phyloP scores from a whole-genome alignment of 1,140 invertebrate species.

The Reticulitermes speratus region DNA sequence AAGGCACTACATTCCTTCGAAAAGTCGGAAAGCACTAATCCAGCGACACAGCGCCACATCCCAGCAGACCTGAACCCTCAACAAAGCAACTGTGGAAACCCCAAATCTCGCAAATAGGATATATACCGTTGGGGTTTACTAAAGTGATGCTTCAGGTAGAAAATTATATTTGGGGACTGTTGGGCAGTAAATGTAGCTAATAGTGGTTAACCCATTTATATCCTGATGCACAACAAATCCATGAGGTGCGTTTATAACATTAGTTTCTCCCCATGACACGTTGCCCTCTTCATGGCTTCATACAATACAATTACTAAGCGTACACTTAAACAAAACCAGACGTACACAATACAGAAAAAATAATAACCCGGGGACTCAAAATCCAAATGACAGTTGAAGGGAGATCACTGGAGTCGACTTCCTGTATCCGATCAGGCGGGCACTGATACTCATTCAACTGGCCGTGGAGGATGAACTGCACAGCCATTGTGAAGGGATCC shows the following conservation, averaged over 20 bases:
- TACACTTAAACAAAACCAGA: neutral
- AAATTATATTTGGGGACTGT: neutral
- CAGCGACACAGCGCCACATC: too few species aligned
- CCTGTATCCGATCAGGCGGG: neutral
- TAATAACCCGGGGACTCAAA: slow-evolving; percentile 14
- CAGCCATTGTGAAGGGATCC: neutral
- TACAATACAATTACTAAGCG: neutral
- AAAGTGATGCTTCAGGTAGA: neutral
- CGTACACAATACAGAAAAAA: neutral
- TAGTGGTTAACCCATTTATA: neutral
- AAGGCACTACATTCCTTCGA: too few species aligned
- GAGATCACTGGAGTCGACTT: neutral
- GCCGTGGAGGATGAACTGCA: neutral
- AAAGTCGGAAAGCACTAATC: too few species aligned
- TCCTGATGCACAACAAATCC: neutral
- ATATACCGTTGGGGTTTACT: too few species aligned
- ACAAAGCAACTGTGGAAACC: too few species aligned
- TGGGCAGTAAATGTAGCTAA: neutral
- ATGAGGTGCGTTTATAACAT: neutral
- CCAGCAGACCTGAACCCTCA: too few species aligned
- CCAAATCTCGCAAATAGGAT: too few species aligned
- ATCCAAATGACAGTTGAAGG: slow-evolving; percentile 11
- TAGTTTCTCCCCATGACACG: neutral
- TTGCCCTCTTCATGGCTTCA: neutral
- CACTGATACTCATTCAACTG: slow-evolving; percentile 3